Percentiles rank a stretch among this genome's conserved stretches.
These are phyloP conservation scores for Epirrita christyi DNA, from an alignment of 2,888 invertebrate genomes.

Conservation along the genomic window DNA sequence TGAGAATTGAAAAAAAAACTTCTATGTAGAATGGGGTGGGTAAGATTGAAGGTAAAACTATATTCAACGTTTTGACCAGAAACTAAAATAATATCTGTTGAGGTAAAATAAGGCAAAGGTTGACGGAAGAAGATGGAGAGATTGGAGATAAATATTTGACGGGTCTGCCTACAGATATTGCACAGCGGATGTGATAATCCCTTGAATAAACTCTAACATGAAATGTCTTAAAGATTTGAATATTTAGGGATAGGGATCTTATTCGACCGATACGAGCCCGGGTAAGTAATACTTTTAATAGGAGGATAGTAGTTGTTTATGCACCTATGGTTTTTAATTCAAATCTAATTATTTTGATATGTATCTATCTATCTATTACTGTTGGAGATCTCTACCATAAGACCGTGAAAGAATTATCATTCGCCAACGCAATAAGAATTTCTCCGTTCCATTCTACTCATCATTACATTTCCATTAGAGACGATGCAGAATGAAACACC, in stretches of 20 bases:
- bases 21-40: background rate
- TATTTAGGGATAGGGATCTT: background rate
- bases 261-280: background rate
- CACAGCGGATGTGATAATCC: background rate
- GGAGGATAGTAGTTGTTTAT: no score
- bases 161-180: background rate
- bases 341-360: no score
- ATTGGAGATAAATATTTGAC: background rate
- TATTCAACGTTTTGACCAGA: no score
- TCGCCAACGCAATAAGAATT: background rate
- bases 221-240: background rate
- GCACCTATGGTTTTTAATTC: no score
- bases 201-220: background rate
- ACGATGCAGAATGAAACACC: slow-evolving; percentile 32
- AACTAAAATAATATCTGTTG: no score
- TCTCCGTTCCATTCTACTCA: slow-evolving; percentile 4
- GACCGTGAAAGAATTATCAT: background rate
- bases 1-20: background rate
- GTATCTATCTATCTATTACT: no score
- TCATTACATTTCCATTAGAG: slow-evolving; percentile 40
- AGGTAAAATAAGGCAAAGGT: no score
- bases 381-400: no score
- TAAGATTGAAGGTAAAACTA: background rate
- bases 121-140: background rate
- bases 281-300: background rate